Percentiles rank a stretch among this genome's conserved stretches.
Conservation (phyloP, 2,888 invertebrate genomes). For the Sesamia inferens region DNA sequence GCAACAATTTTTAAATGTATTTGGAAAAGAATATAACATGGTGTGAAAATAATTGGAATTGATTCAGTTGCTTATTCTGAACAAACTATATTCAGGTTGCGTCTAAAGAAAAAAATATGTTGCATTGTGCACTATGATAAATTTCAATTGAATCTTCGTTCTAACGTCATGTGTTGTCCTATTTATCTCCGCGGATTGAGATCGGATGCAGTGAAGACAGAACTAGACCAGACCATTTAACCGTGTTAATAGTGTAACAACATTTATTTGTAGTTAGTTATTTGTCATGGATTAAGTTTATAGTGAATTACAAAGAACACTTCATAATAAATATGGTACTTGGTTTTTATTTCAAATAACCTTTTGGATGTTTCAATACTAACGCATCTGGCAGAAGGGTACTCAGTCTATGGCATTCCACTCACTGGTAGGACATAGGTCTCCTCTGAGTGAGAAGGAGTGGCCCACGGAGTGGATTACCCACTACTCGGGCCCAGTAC, state of each 20-base stretch:
- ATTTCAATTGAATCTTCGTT: constrained; percentile 44
- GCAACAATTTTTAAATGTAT: too few relatives aligned
- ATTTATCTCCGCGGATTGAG: constrained; percentile 39
- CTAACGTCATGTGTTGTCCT: constrained; percentile 12
- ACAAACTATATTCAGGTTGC: too few relatives aligned
- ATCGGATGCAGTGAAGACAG: constrained; percentile 34
- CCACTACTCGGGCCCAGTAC: background rate
- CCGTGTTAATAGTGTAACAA: constrained; percentile 29
- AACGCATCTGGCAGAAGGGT: background rate
- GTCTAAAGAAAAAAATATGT: too few relatives aligned
- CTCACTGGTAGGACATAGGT: background rate
- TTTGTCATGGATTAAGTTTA: background rate
- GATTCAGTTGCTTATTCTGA: too few relatives aligned
- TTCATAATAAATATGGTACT: background rate
- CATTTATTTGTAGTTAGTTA: background rate
- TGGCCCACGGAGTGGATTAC: background rate
- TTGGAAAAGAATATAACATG: too few relatives aligned
- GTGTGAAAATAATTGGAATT: too few relatives aligned
- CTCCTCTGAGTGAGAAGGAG: background rate
- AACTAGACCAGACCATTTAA: constrained; percentile 19
- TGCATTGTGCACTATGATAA: background rate
- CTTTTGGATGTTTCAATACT: background rate
- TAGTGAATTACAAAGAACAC: background rate
- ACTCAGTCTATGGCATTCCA: background rate
- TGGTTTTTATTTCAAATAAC: background rate